phyloP scores from a whole-genome alignment of 2,888 invertebrate genomes.

The Andrena marginata region DNA sequence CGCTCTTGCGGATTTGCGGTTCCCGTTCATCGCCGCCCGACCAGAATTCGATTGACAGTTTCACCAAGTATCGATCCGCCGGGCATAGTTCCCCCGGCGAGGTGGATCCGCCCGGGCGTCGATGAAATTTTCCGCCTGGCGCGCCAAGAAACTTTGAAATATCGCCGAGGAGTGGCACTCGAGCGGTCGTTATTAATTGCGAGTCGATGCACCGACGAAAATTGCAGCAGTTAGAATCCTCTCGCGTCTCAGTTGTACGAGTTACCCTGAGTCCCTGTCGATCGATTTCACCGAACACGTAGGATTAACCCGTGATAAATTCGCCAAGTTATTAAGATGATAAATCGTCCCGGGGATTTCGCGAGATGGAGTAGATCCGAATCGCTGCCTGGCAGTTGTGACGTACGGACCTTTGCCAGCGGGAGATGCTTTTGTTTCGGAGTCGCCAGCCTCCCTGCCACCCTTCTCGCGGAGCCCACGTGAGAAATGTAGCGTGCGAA shows the following conservation, averaged over 20 bases:
- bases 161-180: neutral
- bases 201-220: slow-evolving; percentile 5
- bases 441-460: neutral
- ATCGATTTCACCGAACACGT: slow-evolving; percentile 3
- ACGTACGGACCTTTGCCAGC: slow-evolving; percentile 32
- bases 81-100: slow-evolving; percentile 27
- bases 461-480: neutral
- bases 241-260: neutral
- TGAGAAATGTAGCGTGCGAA: slow-evolving; percentile 47
- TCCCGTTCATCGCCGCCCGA: slow-evolving; percentile 51
- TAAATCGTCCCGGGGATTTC: slow-evolving; percentile 33
- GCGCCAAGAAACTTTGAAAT: neutral
- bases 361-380: slow-evolving; percentile 24
- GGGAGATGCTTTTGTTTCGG: slow-evolving; percentile 21
- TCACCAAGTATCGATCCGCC: slow-evolving; percentile 51
- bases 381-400: slow-evolving; percentile 16
- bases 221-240: neutral
- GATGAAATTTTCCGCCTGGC: neutral
- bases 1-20: slow-evolving; percentile 66
- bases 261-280: neutral
- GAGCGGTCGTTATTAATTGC: neutral
- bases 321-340: slow-evolving; percentile 30
- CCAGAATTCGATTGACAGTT: slow-evolving; percentile 60
- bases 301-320: slow-evolving; percentile 34
- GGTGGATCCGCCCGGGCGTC: neutral